Evolutionary conservation across 2,797 vertebrate species (phyloP), one percentile per base, ranked within the genome.

Genomic region (Hyperoplus lanceolatus): DNA sequence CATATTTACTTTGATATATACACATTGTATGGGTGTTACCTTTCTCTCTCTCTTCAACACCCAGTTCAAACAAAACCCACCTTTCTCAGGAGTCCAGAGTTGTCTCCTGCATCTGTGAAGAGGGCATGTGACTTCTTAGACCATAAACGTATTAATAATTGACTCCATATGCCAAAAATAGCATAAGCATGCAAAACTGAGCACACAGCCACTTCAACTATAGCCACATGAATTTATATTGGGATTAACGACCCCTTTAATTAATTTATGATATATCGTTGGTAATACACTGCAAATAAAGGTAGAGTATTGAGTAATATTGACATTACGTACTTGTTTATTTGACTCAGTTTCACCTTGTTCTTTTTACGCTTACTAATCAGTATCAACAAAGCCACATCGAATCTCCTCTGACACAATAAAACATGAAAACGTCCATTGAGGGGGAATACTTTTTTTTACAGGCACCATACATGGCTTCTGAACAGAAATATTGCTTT

Each of bases 31-130:
- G 21, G 21, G 21, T 21, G 21, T 21, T 6, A 43, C 42, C 42
- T 43, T 43, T 43, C 42, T 43, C 6, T 43, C 6, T 5, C 42
- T 43, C 6, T 43, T 4, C 10, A 6, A 43, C 6, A 10, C 42
- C 2, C 6, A 6, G 3, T 54, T 54, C 6, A 29, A 8, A 10
- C 8, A 12, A 15, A n/a, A 59, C 57, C 6, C 41, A 94, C 93
- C 92, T 84, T 77, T 85, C 83, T 92, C 81, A 77, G 6, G 13
- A 29, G 6, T 62, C 73, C 86, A 75, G 73, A 54, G 2, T 39
- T 79, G 39, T 62, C 18, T 38, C 48, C 46, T 14, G 63, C 74
- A 64, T 49, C 91, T 92, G 80, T 29, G 42, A 67, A 75, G 38
- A 45, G 16, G 77, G n/a, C 15, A 65, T 2, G 54, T 36, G 36